Base-by-base conservation (phyloP, 2,888 invertebrate species). In the Mesorhabditis spiculigera region DNA sequence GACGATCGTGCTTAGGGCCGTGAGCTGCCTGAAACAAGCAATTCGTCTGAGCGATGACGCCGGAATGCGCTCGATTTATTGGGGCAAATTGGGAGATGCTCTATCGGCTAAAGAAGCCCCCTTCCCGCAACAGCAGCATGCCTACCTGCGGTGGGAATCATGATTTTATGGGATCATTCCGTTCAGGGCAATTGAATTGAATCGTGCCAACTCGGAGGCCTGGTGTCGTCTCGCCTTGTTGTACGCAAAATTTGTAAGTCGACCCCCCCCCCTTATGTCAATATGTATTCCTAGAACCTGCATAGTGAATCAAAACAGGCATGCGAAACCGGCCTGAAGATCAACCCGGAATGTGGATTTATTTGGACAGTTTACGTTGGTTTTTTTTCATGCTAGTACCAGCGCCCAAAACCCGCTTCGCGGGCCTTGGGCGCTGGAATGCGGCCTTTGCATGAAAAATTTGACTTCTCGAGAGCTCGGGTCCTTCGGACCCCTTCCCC, bases 331-430 rank as follows among this genome's bases (percentile, higher is more conserved):
- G 65, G 72, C 3, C 67, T 78, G 68, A 76, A 75, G 42, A 71
- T 73, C 70, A 73, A 78, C 66, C 76, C 78, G n/a, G 71, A 77
- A 43, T 75, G 73, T 68, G 70, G 74, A 5, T 71, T 71, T 45
- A 74, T 73, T 0, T 78, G 78, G 78, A 75, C 58, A 50, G 58
- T 10, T 13, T 50, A 50, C n/a, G 58, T 50, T 13, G n/a, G 8
- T n/a, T 50, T 10, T 50, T 50, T 10, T 13, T 13, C 8, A 50
- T 50, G 10, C n/a, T 50, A 13, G 8, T 50, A n/a, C n/a, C n/a
- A n/a, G n/a, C n/a, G n/a, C n/a, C n/a, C n/a, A n/a, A n/a, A n/a
- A n/a, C n/a, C n/a, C n/a, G n/a, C n/a, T n/a, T n/a, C n/a, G n/a
- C n/a, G n/a, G n/a, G n/a, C n/a, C n/a, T n/a, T n/a, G n/a, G n/a